Base-by-base conservation (phyloP, 2,113 vertebrate species). In the Polyodon spathula region DNA sequence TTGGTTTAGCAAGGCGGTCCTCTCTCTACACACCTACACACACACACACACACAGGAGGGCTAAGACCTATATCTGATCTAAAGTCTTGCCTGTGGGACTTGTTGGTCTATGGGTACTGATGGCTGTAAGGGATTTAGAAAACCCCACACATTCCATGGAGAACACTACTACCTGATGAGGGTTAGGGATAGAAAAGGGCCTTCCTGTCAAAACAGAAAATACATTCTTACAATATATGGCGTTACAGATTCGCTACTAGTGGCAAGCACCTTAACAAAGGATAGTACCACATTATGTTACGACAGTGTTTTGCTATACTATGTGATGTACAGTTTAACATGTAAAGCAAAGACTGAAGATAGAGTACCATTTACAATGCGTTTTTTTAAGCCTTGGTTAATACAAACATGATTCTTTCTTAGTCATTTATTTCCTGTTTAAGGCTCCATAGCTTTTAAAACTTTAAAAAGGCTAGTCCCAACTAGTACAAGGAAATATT, bases 71-170 rank as follows among this genome's bases (percentile, higher is more conserved):
- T 17, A 4, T 54, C 7, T 8, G n/a, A 37, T 68, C 80, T 86
- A 79, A 2, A 56, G 68, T 85, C 87, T 90, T 90, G 88, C 86
- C 88, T 90, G 83, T 77, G 81, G 71, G 71, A 71, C 79, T 89
- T 77, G 85, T 71, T 84, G 84, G 67, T 67, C 76, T 88, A 87
- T 84, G 81, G 79, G 84, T 79, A 86, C 68, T 89, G 87, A 86
- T 79, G 83, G 84, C 51, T 62, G 85, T 76, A 71, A 90, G 74
- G 60, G 83, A 84, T 88, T 89, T 90, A 80, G 88, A 87, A 88
- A 90, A 90, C 64, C 87, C 82, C 85, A 89, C 87, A 54, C 87
- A 87, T 79, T 90, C 88, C 88, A 88, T 86, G 82, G 88, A 90
- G 84, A 89, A 86, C 72, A 89, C 82, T 80, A 90, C 85, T 87